A percentile compares a stretch with the other conserved stretches of the same genome.
These are phyloP conservation scores for Condylura cristata DNA, from an alignment of 2,113 vertebrate species.

Conservation along the genomic window DNA sequence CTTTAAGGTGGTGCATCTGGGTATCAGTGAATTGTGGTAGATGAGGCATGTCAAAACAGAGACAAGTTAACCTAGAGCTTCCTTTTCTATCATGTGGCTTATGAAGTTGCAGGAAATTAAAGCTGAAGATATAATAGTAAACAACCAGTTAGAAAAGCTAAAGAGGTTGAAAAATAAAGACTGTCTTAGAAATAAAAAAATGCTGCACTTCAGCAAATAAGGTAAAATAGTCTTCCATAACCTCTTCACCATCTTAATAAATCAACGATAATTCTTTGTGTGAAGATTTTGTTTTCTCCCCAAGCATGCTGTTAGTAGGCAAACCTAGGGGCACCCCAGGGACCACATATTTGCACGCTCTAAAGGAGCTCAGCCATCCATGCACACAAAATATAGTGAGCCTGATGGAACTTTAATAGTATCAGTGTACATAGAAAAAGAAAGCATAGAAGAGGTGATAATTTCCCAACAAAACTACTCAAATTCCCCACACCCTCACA, in stretches of 20 bases:
- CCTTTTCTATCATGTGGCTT: not conserved
- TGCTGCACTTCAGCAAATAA: not conserved
- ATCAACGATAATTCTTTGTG: not conserved
- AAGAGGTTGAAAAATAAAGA: not conserved
- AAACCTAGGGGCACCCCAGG: too few relatives aligned
- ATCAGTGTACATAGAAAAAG: too few relatives aligned
- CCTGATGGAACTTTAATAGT: too few relatives aligned
- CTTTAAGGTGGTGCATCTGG: fast-evolving
- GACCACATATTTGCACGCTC: too few relatives aligned
- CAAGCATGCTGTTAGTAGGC: too few relatives aligned
- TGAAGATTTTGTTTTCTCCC: not conserved
- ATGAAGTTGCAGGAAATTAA: not conserved
- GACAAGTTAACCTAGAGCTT: not conserved
- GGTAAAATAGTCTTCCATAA: not conserved
- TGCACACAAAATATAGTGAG: too few relatives aligned
- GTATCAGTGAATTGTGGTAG: not conserved
- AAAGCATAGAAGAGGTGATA: too few relatives aligned
- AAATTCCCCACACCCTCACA: too few relatives aligned
- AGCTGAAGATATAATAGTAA: not conserved
- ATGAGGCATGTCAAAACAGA: not conserved
- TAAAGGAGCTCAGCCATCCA: too few relatives aligned
- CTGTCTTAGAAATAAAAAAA: not conserved
- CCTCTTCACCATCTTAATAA: not conserved
- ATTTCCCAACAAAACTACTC: too few relatives aligned
- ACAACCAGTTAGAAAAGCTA: not conserved